Conservation (phyloP, 1,140 invertebrate species). For the Planococcus citri region DNA sequence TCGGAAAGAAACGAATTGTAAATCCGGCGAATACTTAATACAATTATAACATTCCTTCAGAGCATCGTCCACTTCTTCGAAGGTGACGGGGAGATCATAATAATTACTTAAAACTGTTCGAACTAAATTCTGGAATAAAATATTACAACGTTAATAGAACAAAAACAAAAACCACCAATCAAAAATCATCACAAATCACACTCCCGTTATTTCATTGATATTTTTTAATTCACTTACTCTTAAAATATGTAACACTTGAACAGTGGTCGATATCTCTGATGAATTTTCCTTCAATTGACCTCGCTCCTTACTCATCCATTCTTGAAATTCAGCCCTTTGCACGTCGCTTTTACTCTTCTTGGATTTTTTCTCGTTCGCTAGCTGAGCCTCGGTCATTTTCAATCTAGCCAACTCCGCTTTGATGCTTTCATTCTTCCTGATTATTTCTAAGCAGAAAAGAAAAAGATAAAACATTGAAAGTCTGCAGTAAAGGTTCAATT, state of each 20-base stretch:
- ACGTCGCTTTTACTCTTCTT: slow-evolving; percentile 7
- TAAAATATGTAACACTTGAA: not conserved
- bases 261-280: not conserved
- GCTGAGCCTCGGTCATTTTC: not conserved
- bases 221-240: not conserved
- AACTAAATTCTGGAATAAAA: not conserved
- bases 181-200: not conserved
- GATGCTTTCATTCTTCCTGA: not conserved
- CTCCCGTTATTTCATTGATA: no score
- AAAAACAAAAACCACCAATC: no score
- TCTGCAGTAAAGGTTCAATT: not conserved
- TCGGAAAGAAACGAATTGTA: not conserved
- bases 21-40: not conserved
- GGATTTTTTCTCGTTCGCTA: not conserved
- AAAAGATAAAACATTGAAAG: not conserved
- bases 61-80: not conserved
- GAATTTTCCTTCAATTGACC: not conserved
- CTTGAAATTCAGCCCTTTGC: not conserved
- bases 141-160: not conserved
- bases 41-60: not conserved
- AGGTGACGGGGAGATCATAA: not conserved
- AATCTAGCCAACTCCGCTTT: not conserved
- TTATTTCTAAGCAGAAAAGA: not conserved
- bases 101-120: not conserved
- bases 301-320: not conserved